These are phyloP conservation scores for Emydura subglobosa DNA, from an alignment of 2,113 vertebrate genomes.

Conservation along the genomic window DNA sequence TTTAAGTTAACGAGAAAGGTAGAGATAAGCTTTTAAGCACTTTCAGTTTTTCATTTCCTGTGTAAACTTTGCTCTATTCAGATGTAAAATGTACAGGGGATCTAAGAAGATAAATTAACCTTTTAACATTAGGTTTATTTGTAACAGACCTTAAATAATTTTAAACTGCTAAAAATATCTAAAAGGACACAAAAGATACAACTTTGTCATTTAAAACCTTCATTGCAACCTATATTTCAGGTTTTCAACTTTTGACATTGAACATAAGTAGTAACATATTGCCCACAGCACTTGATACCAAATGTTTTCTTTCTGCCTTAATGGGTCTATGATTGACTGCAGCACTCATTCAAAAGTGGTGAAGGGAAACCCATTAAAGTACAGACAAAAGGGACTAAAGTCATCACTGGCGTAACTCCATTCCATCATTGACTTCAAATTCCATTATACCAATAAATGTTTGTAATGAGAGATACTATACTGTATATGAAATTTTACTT, in stretches of 20 bases:
- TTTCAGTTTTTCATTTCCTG: background rate
- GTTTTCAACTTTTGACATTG: background rate
- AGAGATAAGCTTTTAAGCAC: background rate
- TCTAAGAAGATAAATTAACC: background rate
- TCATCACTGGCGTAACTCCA: background rate
- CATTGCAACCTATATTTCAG: background rate
- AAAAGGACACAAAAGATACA: background rate
- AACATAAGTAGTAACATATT: background rate
- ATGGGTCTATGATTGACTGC: background rate
- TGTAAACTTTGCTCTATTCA: background rate
- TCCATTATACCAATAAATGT: background rate
- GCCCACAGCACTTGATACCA: background rate
- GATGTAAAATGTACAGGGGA: background rate
- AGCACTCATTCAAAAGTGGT: background rate
- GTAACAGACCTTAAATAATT: background rate
- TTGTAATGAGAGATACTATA: background rate
- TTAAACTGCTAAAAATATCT: background rate
- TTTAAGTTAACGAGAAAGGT: background rate
- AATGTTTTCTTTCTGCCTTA: conserved; percentile 11
- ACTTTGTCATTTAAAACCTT: background rate
- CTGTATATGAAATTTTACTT: background rate
- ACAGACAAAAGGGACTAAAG: background rate
- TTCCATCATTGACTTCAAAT: background rate
- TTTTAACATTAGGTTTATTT: background rate
- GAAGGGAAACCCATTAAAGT: background rate